Conservation (phyloP, 2,797 vertebrate genomes). For the Sebastolobus alascanus region DNA sequence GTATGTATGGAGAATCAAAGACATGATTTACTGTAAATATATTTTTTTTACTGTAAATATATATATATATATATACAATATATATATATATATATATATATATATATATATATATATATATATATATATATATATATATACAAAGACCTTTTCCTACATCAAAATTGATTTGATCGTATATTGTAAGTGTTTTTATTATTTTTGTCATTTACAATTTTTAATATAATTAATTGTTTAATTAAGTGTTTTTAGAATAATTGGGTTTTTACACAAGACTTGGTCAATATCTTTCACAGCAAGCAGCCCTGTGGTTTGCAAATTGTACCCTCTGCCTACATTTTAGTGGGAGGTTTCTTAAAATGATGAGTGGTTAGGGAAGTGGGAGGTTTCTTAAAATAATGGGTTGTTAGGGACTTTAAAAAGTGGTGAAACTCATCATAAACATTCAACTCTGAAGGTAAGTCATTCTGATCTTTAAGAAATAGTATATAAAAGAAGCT, state of each 20-base stretch:
- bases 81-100: too few relatives aligned
- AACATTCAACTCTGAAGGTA: slow-evolving; percentile 10
- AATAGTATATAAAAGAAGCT: background rate
- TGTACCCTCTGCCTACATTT: background rate
- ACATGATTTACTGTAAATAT: background rate
- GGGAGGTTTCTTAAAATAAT: background rate
- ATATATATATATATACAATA: too few relatives aligned
- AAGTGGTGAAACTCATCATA: background rate
- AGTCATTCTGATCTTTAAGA: slow-evolving; percentile 1
- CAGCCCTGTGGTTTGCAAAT: background rate
- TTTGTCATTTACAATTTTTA: too few relatives aligned
- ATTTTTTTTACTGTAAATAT: too few relatives aligned
- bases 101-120: too few relatives aligned
- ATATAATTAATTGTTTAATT: too few relatives aligned
- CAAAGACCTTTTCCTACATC: too few relatives aligned
- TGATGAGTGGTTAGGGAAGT: background rate
- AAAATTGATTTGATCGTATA: too few relatives aligned
- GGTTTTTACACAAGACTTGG: background rate
- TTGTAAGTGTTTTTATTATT: too few relatives aligned
- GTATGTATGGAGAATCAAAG: background rate
- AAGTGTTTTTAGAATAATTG: background rate
- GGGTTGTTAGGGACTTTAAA: background rate
- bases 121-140: too few relatives aligned
- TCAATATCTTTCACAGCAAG: background rate
- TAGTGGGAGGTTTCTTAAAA: background rate